These are phyloP conservation scores for Malurus splendens DNA, from an alignment of 2,797 vertebrate species.

Conservation along the genomic window DNA sequence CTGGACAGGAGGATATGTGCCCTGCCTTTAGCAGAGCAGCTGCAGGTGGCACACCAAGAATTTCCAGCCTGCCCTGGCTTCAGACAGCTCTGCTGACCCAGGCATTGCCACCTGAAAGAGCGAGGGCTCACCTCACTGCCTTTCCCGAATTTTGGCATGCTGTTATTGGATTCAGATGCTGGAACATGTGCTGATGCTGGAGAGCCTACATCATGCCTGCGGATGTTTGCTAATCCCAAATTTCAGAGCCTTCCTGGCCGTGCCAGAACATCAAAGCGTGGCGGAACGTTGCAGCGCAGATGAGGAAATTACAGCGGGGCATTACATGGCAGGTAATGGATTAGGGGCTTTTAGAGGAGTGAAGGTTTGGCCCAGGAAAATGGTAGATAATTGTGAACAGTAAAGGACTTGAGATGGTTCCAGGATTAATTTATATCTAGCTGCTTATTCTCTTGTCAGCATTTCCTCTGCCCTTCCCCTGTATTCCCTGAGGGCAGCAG, in stretches of 20 bases:
- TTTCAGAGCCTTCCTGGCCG: slow-evolving; percentile 29
- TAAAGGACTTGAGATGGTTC: background rate
- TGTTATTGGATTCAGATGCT: background rate
- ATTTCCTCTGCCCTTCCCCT: background rate
- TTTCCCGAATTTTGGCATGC: background rate
- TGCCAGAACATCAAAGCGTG: slow-evolving; percentile 42
- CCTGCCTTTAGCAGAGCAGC: background rate
- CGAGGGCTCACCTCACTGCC: background rate
- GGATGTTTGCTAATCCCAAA: slow-evolving; percentile 48
- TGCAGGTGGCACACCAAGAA: background rate
- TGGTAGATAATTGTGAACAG: background rate
- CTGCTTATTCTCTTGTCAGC: background rate
- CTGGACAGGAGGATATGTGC: background rate
- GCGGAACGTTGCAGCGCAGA: background rate
- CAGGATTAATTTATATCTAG: background rate
- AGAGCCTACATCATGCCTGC: slow-evolving; percentile 1
- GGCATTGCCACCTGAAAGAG: background rate
- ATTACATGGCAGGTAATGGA: slow-evolving; percentile 47
- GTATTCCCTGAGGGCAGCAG: background rate
- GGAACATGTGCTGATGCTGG: background rate
- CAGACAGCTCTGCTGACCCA: background rate
- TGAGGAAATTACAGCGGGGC: slow-evolving; percentile 19
- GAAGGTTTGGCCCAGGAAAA: slow-evolving; percentile 10
- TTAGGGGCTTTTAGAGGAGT: background rate
- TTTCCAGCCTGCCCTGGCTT: background rate